Evolutionary conservation across 2,888 invertebrate species (phyloP), one percentile per base, ranked within the genome.

Genomic region (Noctua fimbriata): DNA sequence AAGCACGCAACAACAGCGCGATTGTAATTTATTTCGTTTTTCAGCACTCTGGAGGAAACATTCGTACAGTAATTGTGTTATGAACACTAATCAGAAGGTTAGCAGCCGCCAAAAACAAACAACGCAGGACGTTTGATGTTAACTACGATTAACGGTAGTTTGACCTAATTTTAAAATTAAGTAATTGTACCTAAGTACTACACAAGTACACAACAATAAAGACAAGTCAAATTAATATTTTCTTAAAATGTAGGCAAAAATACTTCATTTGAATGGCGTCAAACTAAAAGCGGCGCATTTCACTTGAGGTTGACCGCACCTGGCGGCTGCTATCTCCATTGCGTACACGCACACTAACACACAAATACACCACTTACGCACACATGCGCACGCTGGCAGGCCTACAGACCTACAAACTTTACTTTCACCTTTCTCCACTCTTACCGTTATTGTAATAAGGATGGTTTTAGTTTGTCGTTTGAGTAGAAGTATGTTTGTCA

Each of bases 381-480:
- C 94, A 93, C 95, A 92, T 82, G 83, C 89, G 87, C 87, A 85
- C 87, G 55, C 60, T 66, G 89, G 82, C 93, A 95, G 95, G 96
- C 96, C 96, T 96, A 96, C 94, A 96, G 96, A 96, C 96, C 96
- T 96, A 96, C 95, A 95, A 96, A 95, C 93, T 82, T 82, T 91
- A 92, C 94, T 94, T 95, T 95, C 95, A 92, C 93, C 92, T 86
- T 88, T 88, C 86, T 83, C 79, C 82, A 82, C 82, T 84, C 91
- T 90, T 93, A 90, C 84, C 44, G 24, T 78, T 79, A 71, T 88
- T 80, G 76, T 65, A 77, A 89, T 94, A 95, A 85, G 89, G 88
- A 80, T 69, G 67, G 90, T 89, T 90, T 91, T 93, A 60, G 88
- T 80, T 86, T 89, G 85, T 74, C 28, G 58, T 21, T 69, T 28